These are phyloP conservation scores for Andrena bicolor DNA, from an alignment of 2,888 invertebrate species.

Conservation along the genomic window DNA sequence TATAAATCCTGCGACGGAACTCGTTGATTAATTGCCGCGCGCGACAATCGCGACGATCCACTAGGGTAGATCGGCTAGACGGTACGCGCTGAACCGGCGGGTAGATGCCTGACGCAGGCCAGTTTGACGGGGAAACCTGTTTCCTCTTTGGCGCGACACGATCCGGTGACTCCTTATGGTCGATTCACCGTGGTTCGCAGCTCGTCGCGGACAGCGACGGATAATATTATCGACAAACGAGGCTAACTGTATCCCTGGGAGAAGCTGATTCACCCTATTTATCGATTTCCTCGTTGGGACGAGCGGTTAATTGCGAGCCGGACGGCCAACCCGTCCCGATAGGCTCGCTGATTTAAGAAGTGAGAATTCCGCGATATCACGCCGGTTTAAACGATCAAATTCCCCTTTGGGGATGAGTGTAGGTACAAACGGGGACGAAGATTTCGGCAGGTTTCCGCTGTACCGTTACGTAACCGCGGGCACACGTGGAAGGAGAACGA, in stretches of 20 bases:
- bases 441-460: background rate
- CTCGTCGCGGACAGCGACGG: constrained; percentile 27
- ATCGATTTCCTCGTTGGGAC: constrained; percentile 76
- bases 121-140: constrained; percentile 67
- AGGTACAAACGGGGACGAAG: background rate
- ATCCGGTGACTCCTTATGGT: constrained; percentile 56
- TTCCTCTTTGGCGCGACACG: constrained; percentile 57
- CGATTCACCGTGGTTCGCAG: constrained; percentile 44
- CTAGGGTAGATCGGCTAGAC: constrained; percentile 63
- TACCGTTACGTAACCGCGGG: background rate
- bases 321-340: constrained; percentile 22
- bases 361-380: background rate
- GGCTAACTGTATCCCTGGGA: constrained; percentile 16
- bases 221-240: constrained; percentile 54
- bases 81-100: constrained; percentile 47
- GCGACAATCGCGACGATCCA: constrained; percentile 51
- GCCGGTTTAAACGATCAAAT: no score
- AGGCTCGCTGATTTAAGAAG: background rate
- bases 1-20: constrained; percentile 32
- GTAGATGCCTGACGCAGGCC: constrained; percentile 47
- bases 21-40: constrained; percentile 65
- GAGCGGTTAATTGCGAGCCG: constrained; percentile 81
- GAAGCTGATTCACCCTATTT: constrained; percentile 57
- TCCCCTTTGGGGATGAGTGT: background rate
- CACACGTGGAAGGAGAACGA: background rate